Percentiles rank a stretch among this genome's conserved stretches.
Conservation (phyloP, 2,888 invertebrate genomes). For the Didymodactylos carnosus region DNA sequence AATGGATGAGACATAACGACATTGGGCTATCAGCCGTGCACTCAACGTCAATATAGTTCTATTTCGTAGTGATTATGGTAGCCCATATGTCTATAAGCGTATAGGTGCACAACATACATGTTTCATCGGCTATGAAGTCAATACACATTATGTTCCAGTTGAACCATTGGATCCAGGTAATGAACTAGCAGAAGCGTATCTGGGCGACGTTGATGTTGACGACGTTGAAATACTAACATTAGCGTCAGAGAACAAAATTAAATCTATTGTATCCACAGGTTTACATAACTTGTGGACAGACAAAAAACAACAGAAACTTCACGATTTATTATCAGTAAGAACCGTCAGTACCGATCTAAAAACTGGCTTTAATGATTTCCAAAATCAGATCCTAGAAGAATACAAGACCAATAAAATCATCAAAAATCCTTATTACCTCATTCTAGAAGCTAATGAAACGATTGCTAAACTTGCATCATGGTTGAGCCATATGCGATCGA, state of each 20-base stretch:
- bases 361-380: background rate
- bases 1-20: background rate
- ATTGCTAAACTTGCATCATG: too few relatives aligned
- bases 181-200: too few relatives aligned
- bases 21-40: background rate
- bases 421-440: background rate
- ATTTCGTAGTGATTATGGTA: background rate
- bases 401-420: background rate
- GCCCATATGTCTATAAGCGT: background rate
- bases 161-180: background rate
- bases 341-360: background rate
- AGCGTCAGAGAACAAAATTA: background rate
- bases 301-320: too few relatives aligned
- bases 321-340: background rate
- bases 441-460: background rate
- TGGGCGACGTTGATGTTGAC: background rate
- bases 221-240: background rate
- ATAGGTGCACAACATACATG: background rate
- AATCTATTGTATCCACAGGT: background rate
- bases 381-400: background rate
- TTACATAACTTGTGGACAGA: background rate
- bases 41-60: background rate
- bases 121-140: background rate
- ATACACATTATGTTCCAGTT: background rate
- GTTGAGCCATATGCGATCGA: too few relatives aligned